Base-by-base conservation (phyloP, 2,888 invertebrate species). In the Itoplectis maculator region DNA sequence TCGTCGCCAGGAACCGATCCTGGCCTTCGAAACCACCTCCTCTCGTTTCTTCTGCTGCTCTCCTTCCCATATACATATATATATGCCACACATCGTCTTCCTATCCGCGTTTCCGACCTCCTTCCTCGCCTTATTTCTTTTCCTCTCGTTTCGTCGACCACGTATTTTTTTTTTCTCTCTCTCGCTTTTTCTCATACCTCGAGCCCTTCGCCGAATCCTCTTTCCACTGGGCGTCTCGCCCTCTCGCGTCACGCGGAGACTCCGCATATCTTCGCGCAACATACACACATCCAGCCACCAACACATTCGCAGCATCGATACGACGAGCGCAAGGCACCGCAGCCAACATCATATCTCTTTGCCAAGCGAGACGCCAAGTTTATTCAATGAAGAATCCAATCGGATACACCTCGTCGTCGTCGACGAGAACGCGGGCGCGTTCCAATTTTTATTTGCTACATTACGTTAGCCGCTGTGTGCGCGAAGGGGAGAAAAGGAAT, bases 1-100 rank as follows among this genome's bases (percentile, higher is more conserved):
- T 87, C 85, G 82, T 85, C 83, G 75, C 75, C 82, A 83, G 83
- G 68, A 80, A 79, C 80, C 74, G 81, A 78, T 79, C 70, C 70
- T 70, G 70, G 70, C 74, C 54, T 75, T 78, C 78, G 79, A 80
- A 78, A 75, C 66, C 47, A 35, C 72, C 47, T 80, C 72, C 47
- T 80, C 42, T 77, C 42, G 37, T 29, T 56, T 47, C n/a, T 29
- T 51, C 68, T 42, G 4, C 68, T 42, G 4, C 47, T 20, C 49
- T 45, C 73, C 35, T 37, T 29, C 29, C 37, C 54, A 65, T 65
- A 54, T n/a, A n/a, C n/a, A n/a, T n/a, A n/a, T n/a, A n/a, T n/a
- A n/a, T 54, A 76, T 56, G 42, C 54, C 59, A 61, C n/a, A 69
- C 45, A 68, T 65, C 49, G 51, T 47, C 54, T 51, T 59, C 63